phyloP scores from a whole-genome alignment of 2,888 invertebrate species.

The Rhodophaea formosa region DNA sequence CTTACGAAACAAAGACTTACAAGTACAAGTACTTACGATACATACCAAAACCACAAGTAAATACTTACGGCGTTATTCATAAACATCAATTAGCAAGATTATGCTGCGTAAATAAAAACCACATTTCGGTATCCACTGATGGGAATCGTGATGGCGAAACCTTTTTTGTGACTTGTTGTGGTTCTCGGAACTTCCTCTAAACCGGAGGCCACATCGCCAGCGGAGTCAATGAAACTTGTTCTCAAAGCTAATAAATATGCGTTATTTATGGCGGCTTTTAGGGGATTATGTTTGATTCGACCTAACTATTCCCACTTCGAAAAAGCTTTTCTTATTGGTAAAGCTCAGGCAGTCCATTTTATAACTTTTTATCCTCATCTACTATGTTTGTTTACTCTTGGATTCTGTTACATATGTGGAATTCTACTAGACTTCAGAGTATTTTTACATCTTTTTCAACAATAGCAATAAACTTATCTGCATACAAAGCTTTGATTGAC shows the following conservation, averaged over 20 bases:
- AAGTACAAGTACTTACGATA: not conserved
- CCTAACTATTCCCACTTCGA: too few relatives aligned
- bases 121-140: constrained; percentile 39
- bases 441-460: too few relatives aligned
- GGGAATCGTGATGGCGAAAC: constrained; percentile 41
- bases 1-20: not conserved
- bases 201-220: not conserved
- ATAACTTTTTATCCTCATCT: too few relatives aligned
- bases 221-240: not conserved
- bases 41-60: not conserved
- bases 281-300: not conserved
- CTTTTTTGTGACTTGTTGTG: constrained; percentile 44
- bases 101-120: constrained; percentile 22
- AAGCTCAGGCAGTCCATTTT: too few relatives aligned
- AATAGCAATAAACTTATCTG: too few relatives aligned
- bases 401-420: too few relatives aligned
- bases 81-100: constrained; percentile 17
- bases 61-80: constrained; percentile 6
- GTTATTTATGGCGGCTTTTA: not conserved
- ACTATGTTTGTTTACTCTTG: too few relatives aligned
- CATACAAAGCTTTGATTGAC: too few relatives aligned
- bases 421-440: too few relatives aligned
- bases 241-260: not conserved
- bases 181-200: constrained; percentile 51
- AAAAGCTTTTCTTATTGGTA: too few relatives aligned